These are phyloP conservation scores for Salvator merianae DNA, from an alignment of 2,113 vertebrate species.

Conservation along the genomic window DNA sequence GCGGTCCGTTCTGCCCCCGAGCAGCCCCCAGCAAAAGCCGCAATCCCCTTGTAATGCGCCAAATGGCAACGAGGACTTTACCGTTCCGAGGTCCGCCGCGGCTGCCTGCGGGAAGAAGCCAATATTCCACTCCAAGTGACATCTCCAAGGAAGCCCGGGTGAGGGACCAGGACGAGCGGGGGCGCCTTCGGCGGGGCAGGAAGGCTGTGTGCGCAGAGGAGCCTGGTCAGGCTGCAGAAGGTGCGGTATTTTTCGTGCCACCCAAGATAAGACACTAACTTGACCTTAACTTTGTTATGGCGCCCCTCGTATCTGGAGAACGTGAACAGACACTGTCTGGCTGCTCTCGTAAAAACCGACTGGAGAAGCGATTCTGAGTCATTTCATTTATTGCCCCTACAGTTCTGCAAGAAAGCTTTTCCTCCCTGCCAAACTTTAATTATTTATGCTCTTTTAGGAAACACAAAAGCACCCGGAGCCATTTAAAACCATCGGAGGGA, in stretches of 20 bases:
- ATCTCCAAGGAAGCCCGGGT: constrained; percentile 57
- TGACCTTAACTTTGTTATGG: constrained; percentile 99
- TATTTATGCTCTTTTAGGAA: constrained; percentile 85
- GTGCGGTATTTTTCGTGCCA: constrained; percentile 75
- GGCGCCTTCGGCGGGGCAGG: background rate
- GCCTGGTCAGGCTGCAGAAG: constrained; percentile 56
- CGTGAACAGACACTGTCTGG: constrained; percentile 86
- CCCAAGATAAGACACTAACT: constrained; percentile 92
- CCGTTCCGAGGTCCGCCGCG: constrained; percentile 66
- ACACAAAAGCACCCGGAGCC: constrained; percentile 74
- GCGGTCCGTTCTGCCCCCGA: background rate
- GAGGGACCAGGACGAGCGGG: constrained; percentile 43
- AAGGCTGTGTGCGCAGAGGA: constrained; percentile 24
- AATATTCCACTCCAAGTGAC: constrained; percentile 56
- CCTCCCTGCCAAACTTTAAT: constrained; percentile 85
- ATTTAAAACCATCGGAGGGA: constrained; percentile 62
- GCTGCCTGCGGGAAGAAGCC: constrained; percentile 48
- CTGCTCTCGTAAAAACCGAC: constrained; percentile 85
- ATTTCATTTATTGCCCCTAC: constrained; percentile 88
- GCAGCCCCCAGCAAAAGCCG: background rate
- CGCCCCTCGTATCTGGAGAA: constrained; percentile 85
- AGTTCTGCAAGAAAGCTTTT: constrained; percentile 86
- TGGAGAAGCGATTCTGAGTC: constrained; percentile 87
- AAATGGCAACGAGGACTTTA: constrained; percentile 62
- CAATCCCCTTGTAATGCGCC: background rate